Evolutionary conservation across 2,888 invertebrate species (phyloP).

Genomic region (Eueremaeus valkanovi): DNA sequence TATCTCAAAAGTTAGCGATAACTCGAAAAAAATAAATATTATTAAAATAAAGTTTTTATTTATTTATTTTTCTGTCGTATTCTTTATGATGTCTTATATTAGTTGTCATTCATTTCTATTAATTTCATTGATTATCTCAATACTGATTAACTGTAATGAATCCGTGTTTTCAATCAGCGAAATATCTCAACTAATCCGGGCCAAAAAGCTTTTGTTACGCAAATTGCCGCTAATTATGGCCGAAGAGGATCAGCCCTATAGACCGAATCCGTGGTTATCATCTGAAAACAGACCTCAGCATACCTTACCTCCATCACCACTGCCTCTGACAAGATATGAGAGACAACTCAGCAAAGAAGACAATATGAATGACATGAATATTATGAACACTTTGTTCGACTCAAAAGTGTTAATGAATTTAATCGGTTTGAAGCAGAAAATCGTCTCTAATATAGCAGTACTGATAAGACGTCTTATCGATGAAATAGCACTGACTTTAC

Average conservation of each 20-base stretch:
- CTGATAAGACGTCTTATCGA: constrained; percentile 12
- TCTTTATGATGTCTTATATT: no score
- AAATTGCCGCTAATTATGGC: not conserved
- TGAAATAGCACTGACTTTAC: constrained; percentile 13
- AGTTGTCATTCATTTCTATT: no score
- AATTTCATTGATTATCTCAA: not conserved
- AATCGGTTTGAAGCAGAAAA: constrained; percentile 10
- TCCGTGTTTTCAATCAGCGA: constrained; percentile 16
- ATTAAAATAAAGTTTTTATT: no score
- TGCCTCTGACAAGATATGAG: no score
- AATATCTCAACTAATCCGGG: not conserved
- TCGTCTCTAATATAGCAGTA: not conserved
- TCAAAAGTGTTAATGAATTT: constrained; percentile 5
- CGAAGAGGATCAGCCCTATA: not conserved
- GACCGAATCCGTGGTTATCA: not conserved
- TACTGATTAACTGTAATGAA: not conserved
- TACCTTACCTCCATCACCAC: not conserved
- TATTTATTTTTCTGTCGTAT: no score
- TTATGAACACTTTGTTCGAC: not conserved
- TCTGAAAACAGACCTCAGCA: not conserved
- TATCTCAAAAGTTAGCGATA: no score
- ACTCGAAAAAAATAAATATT: no score
- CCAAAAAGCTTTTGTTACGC: not conserved
- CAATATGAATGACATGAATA: not conserved
- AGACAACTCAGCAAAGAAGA: not conserved